Evolutionary conservation across 2,797 vertebrate genomes (phyloP).

Genomic region (Anisognathus igniventris): DNA sequence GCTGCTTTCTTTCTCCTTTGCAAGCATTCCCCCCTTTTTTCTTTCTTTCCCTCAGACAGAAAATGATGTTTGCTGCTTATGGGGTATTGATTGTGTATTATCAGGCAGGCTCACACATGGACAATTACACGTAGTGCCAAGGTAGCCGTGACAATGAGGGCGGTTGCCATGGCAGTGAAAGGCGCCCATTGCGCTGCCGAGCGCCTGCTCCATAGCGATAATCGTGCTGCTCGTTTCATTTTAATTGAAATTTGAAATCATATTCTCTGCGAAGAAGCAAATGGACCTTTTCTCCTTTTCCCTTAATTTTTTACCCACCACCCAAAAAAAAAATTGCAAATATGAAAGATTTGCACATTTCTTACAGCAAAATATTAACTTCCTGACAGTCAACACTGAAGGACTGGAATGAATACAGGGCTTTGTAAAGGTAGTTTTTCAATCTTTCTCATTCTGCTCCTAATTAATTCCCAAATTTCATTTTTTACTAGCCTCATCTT

Average conservation of each 20-base stretch:
- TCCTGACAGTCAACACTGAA: conserved; percentile 23
- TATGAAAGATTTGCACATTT: conserved; percentile 62
- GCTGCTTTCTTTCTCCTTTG: background rate
- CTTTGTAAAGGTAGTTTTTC: conserved; percentile 39
- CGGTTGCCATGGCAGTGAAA: conserved; percentile 86
- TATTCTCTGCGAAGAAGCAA: conserved; percentile 75
- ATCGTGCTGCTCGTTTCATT: conserved; percentile 81
- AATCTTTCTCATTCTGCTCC: conserved; percentile 15
- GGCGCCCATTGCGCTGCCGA: conserved; percentile 74
- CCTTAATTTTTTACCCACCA: background rate
- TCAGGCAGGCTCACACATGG: conserved; percentile 81
- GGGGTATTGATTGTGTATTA: conserved; percentile 83
- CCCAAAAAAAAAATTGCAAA: conserved; percentile 12
- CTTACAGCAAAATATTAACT: conserved; percentile 61
- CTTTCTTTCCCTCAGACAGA: conserved; percentile 46
- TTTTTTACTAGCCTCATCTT: background rate
- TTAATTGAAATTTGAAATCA: conserved; percentile 86
- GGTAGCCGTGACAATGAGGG: conserved; percentile 82
- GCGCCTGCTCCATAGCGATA: conserved; percentile 82
- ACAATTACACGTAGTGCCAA: conserved; percentile 80
- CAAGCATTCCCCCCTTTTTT: background rate
- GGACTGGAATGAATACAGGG: background rate
- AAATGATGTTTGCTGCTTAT: conserved; percentile 76
- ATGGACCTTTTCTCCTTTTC: conserved; percentile 53
- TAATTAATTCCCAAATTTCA: conserved; percentile 47